Conservation (phyloP, 2,888 invertebrate genomes). For the Melieria omissa region DNA sequence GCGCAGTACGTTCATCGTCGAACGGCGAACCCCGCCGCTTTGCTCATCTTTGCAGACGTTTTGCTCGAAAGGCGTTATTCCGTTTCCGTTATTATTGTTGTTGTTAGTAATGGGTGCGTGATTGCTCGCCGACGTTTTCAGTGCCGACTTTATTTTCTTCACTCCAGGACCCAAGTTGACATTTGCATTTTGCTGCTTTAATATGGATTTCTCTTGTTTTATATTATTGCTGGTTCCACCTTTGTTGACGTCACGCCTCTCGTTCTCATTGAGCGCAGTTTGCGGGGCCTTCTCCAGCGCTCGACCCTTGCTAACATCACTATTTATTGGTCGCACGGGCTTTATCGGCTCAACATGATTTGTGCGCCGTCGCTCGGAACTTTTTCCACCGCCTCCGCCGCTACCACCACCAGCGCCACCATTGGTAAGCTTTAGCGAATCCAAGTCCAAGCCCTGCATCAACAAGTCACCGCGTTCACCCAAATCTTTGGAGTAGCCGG, state of each 20-base stretch:
- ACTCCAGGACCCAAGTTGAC: slow-evolving; percentile 7
- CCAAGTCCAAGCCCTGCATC: slow-evolving; percentile 62
- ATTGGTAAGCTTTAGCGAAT: slow-evolving; percentile 58
- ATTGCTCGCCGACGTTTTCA: slow-evolving; percentile 30
- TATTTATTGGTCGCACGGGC: slow-evolving; percentile 28
- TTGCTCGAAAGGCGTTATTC: neutral
- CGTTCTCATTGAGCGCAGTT: slow-evolving; percentile 32
- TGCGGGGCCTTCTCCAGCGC: slow-evolving; percentile 49
- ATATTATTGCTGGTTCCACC: slow-evolving; percentile 29
- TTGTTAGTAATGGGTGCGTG: slow-evolving; percentile 34
- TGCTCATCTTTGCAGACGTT: too few species aligned
- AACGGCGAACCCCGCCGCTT: neutral
- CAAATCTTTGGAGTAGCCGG: slow-evolving; percentile 76
- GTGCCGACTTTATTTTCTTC: slow-evolving; percentile 36
- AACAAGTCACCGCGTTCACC: slow-evolving; percentile 75
- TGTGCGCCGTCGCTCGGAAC: slow-evolving; percentile 49
- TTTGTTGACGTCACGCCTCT: slow-evolving; percentile 44
- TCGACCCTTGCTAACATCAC: slow-evolving; percentile 43
- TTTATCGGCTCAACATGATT: slow-evolving; percentile 29
- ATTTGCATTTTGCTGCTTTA: slow-evolving; percentile 39
- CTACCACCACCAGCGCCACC: slow-evolving; percentile 41
- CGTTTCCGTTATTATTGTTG: slow-evolving; percentile 34
- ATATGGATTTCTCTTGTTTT: slow-evolving; percentile 48
- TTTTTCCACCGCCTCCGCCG: slow-evolving; percentile 29
- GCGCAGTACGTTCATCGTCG: neutral